These are phyloP conservation scores for Morone chrysops DNA, from an alignment of 2,113 vertebrate genomes.

Conservation along the genomic window DNA sequence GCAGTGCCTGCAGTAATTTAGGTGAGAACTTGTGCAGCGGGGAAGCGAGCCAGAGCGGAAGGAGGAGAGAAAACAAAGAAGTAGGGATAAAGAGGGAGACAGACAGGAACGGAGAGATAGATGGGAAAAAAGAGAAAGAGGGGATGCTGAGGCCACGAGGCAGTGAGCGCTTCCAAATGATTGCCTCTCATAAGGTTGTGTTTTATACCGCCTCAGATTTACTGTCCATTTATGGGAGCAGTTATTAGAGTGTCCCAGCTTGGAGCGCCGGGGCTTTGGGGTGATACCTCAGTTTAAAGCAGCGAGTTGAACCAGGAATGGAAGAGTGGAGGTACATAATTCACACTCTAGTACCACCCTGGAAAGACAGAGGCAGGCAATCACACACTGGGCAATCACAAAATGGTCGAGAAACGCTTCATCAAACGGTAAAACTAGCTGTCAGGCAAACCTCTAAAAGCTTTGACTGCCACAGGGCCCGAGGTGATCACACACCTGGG, in stretches of 20 bases:
- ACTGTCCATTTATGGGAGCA: slow-evolving; percentile 53
- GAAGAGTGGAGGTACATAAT: slow-evolving; percentile 57
- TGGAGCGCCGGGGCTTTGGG: slow-evolving; percentile 33
- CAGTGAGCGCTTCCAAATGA: slow-evolving; percentile 66
- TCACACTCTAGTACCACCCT: slow-evolving; percentile 53
- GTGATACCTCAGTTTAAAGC: slow-evolving; percentile 64
- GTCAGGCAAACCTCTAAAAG: slow-evolving; percentile 58
- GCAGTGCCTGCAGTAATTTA: slow-evolving; percentile 77
- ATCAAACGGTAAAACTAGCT: slow-evolving; percentile 57
- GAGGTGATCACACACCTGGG: slow-evolving; percentile 37
- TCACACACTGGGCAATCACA: slow-evolving; percentile 63
- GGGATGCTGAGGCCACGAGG: slow-evolving; percentile 31
- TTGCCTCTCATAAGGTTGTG: slow-evolving; percentile 65
- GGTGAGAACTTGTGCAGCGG: slow-evolving; percentile 68
- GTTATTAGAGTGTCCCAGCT: slow-evolving; percentile 58
- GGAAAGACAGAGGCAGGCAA: slow-evolving; percentile 66
- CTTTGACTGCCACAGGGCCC: slow-evolving; percentile 27
- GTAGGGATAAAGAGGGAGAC: slow-evolving; percentile 26
- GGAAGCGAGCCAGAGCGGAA: slow-evolving; percentile 32
- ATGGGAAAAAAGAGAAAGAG: slow-evolving; percentile 6
- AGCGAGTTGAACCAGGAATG: slow-evolving; percentile 39
- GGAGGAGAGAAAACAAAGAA: slow-evolving; percentile 44
- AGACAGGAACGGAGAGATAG: slow-evolving; percentile 27
- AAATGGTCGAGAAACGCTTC: slow-evolving; percentile 56
- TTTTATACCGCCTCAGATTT: slow-evolving; percentile 71